phyloP scores from a whole-genome alignment of 37 sponge, comb jelly and placozoan genomes.

The Cladorhizidae sp. region DNA sequence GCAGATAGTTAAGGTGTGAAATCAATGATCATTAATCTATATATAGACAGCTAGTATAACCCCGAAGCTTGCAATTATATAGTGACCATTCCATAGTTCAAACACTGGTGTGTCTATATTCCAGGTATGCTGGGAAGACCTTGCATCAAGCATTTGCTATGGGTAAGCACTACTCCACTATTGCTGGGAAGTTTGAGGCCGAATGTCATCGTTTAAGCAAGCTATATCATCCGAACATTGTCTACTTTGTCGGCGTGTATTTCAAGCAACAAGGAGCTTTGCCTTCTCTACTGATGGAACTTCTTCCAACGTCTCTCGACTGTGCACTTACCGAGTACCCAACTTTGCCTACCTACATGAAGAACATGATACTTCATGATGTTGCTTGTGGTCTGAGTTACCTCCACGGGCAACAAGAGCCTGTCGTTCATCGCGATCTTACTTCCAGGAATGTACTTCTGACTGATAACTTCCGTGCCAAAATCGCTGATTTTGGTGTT shows the following conservation, averaged over 20 bases:
- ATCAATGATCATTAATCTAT: too few species aligned
- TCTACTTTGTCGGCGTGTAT: background rate
- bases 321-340: background rate
- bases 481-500: slow-evolving; percentile 46
- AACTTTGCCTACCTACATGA: slow-evolving; percentile 4
- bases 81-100: background rate
- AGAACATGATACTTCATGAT: slow-evolving; percentile 21
- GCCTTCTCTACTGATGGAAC: slow-evolving; percentile 28
- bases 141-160: background rate
- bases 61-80: background rate
- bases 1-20: too few species aligned
- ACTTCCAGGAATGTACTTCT: slow-evolving; percentile 33
- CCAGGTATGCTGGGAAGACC: background rate
- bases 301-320: background rate
- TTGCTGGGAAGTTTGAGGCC: background rate
- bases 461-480: slow-evolving; percentile 8
- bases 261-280: background rate
- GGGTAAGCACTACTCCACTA: background rate
- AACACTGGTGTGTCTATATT: background rate
- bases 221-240: background rate
- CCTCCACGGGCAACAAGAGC: slow-evolving; percentile 21
- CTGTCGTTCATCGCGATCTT: slow-evolving; percentile 49
- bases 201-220: background rate
- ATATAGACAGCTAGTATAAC: background rate
- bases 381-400: slow-evolving; percentile 18